phyloP scores from a whole-genome alignment of 2,113 vertebrate genomes.

The Pseudonaja textilis region DNA sequence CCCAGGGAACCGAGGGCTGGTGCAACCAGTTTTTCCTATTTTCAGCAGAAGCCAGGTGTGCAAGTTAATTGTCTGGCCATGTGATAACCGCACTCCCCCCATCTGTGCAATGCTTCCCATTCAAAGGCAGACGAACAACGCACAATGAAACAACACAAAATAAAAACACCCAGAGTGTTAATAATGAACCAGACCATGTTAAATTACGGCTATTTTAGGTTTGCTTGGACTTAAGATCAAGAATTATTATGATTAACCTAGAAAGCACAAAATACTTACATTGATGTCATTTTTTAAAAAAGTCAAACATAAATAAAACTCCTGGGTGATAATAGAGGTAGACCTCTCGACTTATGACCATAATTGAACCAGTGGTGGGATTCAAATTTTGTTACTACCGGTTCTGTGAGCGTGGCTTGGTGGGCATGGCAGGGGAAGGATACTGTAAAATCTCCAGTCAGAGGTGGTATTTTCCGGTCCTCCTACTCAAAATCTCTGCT shows the following conservation, averaged over 20 bases:
- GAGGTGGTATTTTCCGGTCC: too few species aligned
- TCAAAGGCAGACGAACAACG: neutral
- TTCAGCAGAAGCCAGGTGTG: neutral
- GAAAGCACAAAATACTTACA: neutral
- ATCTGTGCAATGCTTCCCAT: neutral
- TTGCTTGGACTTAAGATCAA: neutral
- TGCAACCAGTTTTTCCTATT: neutral
- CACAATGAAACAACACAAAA: neutral
- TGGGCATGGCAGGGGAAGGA: too few species aligned
- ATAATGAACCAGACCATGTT: neutral
- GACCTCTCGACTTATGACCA: neutral
- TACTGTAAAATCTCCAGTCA: too few species aligned
- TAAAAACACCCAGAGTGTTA: neutral
- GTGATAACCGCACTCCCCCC: neutral
- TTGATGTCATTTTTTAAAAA: neutral
- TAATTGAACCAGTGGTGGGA: neutral
- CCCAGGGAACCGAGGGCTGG: neutral
- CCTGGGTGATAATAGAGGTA: neutral
- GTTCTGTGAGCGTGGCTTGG: too few species aligned
- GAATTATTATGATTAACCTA: neutral
- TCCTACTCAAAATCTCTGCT: too few species aligned
- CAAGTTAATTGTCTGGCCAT: neutral
- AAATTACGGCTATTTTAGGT: neutral
- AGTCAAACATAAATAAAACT: neutral
- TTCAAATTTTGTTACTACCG: too few species aligned